These are phyloP conservation scores for Geothlypis trichas DNA, from an alignment of 2,113 vertebrate genomes.

Conservation along the genomic window DNA sequence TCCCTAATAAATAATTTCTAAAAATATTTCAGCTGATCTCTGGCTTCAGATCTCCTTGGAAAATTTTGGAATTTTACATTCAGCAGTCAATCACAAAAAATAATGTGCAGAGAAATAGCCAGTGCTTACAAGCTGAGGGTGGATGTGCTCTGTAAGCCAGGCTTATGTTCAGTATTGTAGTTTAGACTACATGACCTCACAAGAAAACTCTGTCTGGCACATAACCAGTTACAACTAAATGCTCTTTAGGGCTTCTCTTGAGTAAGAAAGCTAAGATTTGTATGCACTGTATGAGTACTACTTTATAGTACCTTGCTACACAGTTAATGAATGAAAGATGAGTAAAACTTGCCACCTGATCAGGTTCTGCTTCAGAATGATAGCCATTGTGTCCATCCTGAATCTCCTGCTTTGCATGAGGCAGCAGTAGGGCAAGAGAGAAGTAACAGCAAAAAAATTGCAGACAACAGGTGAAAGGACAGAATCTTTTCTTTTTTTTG, in stretches of 20 bases:
- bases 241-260: neutral
- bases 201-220: neutral
- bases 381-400: conserved; percentile 86
- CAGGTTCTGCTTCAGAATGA: conserved; percentile 87
- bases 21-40: neutral
- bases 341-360: conserved; percentile 90
- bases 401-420: conserved; percentile 85
- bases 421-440: conserved; percentile 74
- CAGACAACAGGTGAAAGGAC: conserved; percentile 81
- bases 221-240: neutral
- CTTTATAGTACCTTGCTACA: conserved; percentile 45
- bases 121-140: neutral
- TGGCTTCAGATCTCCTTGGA: neutral
- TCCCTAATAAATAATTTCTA: neutral
- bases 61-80: neutral
- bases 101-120: neutral
- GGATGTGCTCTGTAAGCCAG: neutral
- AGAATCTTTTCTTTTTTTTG: conserved; percentile 47
- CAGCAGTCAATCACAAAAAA: neutral
- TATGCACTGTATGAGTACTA: conserved; percentile 33
- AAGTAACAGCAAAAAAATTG: conserved; percentile 75
- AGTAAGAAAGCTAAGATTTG: neutral
- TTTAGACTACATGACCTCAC: neutral
- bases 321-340: conserved; percentile 69
- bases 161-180: neutral